These are phyloP conservation scores for Nettapus auritus DNA, from an alignment of 2,113 vertebrate species.

Conservation along the genomic window DNA sequence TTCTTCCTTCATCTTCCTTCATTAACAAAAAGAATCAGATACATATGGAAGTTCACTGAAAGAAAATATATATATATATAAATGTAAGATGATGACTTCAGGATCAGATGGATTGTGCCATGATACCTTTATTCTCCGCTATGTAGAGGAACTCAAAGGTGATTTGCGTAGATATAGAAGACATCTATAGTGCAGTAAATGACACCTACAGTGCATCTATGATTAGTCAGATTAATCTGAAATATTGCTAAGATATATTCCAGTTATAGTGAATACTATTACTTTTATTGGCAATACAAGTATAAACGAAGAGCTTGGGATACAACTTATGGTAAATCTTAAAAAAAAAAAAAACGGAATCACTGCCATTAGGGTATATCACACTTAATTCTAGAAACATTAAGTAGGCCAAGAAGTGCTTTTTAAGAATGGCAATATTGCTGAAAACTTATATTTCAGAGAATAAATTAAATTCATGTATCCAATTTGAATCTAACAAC, in stretches of 20 bases:
- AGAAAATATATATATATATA: background rate
- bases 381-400: background rate
- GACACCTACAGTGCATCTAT: background rate
- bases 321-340: background rate
- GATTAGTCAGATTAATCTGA: background rate
- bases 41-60: background rate
- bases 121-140: background rate
- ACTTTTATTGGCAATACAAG: background rate
- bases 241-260: background rate
- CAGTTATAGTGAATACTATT: background rate
- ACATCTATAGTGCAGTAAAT: background rate
- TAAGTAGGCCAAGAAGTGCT: background rate
- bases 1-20: background rate
- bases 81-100: background rate
- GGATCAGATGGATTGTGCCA: background rate
- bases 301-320: background rate
- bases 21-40: background rate
- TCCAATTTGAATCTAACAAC: background rate
- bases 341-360: background rate
- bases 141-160: background rate
- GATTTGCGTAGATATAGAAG: background rate
- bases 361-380: background rate
- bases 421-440: background rate
- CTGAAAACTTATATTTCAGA: background rate
- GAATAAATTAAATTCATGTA: background rate